Conservation (phyloP, 2,888 invertebrate genomes). For the Endomychus coccineus region DNA sequence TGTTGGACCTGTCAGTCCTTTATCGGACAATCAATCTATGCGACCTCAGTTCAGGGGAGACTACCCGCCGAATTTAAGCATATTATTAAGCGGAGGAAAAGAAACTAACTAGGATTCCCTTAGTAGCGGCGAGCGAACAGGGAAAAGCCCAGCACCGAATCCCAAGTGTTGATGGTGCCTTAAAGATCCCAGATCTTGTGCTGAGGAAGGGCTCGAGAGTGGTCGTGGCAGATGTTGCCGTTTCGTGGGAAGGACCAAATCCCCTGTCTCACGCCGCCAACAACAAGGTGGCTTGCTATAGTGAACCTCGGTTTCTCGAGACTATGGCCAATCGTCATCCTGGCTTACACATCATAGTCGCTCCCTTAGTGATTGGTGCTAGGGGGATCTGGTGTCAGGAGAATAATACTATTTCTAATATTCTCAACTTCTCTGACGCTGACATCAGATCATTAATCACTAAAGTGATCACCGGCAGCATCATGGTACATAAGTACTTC, state of each 20-base stretch:
- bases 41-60: no score
- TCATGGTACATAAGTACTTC: no score
- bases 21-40: no score
- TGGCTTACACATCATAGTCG: neutral
- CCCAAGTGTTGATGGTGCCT: constrained; percentile 15
- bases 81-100: no score
- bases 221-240: constrained; percentile 14
- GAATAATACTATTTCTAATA: constrained; percentile 1
- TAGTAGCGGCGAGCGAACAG: no score
- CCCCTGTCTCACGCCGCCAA: constrained; percentile 5
- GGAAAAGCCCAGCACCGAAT: constrained; percentile 23
- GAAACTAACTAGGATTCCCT: no score
- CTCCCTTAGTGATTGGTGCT: constrained; percentile 7
- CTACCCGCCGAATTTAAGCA: no score
- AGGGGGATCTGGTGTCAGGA: constrained; percentile 7
- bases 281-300: constrained; percentile 1
- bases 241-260: constrained; percentile 15
- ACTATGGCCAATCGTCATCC: neutral
- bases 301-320: neutral
- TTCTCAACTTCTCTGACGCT: no score
- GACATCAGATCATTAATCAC: no score
- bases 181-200: constrained; percentile 17
- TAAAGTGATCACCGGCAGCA: no score
- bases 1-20: no score
- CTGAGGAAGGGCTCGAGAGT: constrained; percentile 6